Base-by-base conservation (phyloP, 2,888 invertebrate species). In the Chamaedrilus cognettii region DNA sequence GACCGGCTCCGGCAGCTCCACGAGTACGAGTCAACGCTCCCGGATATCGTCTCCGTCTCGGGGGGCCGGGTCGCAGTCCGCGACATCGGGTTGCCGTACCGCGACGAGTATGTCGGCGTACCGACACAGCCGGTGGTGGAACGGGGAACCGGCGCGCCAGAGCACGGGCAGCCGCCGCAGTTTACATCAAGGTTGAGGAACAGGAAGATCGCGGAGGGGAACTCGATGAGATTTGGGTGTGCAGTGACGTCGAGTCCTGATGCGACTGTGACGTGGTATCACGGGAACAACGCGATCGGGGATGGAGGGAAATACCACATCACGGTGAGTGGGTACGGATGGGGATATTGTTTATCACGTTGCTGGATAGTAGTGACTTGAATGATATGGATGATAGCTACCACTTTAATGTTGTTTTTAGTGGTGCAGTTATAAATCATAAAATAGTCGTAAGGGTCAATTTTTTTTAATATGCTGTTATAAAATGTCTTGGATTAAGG, bases 101-200 rank as follows among this genome's bases (percentile, higher is more conserved):
- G 49, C 11, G 49, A 11, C 15, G n/a, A 11, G 49, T n/a, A 11
- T n/a, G 49, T 49, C 49, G 23, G 34, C 58, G 58, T 33, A 32
- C 58, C 58, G 1, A 32, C 34, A 4, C 58, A 32, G 2, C 3
- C 34, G 58, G 23, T 58, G 33, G 23, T 23, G n/a, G 58, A 34
- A 2, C n/a, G n/a, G n/a, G n/a, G n/a, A n/a, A n/a, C n/a, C n/a
- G 49, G 51, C 23, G 15, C 2, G 62, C 49, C 30, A 51, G 49
- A 60, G 34, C 49, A n/a, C 3, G 62, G 62, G 50, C n/a, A 23
- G 2, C 30, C 65, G 19, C 72, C 72, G 7, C 58, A 66, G 60
- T 72, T 72, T 63, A 71, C 65, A 7, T 62, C 72, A 49, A 68
- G 68, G 59, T 56, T 72, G 63, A 65, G 72, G 28, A 65, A 66